Evolutionary conservation across 2,888 invertebrate genomes (phyloP).

Genomic region (Scaptomyza parva): DNA sequence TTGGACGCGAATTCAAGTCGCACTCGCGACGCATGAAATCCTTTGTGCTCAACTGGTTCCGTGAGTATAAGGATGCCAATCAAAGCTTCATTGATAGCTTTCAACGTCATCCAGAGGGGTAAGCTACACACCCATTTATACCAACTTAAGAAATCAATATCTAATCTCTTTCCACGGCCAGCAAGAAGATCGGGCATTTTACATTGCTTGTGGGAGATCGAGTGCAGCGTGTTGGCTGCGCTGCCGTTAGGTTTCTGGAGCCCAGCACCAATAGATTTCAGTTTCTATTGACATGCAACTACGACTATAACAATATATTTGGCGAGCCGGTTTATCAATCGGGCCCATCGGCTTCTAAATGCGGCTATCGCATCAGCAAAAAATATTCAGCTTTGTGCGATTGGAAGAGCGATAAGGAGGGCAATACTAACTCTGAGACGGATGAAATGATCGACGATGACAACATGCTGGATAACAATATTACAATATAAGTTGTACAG

Average conservation of each 20-base stretch:
- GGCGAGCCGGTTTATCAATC: constrained; percentile 76
- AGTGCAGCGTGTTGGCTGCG: constrained; percentile 82
- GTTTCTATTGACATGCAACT: constrained; percentile 83
- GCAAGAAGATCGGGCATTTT: constrained; percentile 84
- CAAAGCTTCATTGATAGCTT: constrained; percentile 80
- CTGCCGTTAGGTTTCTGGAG: constrained; percentile 76
- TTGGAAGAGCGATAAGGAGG: constrained; percentile 56
- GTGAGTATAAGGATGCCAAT: constrained; percentile 81
- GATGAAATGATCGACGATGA: constrained; percentile 70
- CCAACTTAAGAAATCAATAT: neutral
- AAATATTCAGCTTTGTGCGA: constrained; percentile 80
- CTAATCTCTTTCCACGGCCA: constrained; percentile 26
- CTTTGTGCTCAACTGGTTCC: constrained; percentile 82
- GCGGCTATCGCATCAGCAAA: constrained; percentile 68
- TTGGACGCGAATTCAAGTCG: constrained; percentile 81
- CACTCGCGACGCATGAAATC: constrained; percentile 82
- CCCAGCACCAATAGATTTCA: constrained; percentile 45
- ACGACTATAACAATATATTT: constrained; percentile 82
- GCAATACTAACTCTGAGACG: constrained; percentile 58
- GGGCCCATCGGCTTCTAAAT: constrained; percentile 79
- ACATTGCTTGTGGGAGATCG: constrained; percentile 82
- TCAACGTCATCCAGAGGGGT: constrained; percentile 74
- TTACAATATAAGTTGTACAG: neutral
- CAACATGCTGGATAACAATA: constrained; percentile 67
- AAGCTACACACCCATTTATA: constrained; percentile 9